Base-by-base conservation (phyloP, 2,888 invertebrate species). In the Terebella lapidaria region DNA sequence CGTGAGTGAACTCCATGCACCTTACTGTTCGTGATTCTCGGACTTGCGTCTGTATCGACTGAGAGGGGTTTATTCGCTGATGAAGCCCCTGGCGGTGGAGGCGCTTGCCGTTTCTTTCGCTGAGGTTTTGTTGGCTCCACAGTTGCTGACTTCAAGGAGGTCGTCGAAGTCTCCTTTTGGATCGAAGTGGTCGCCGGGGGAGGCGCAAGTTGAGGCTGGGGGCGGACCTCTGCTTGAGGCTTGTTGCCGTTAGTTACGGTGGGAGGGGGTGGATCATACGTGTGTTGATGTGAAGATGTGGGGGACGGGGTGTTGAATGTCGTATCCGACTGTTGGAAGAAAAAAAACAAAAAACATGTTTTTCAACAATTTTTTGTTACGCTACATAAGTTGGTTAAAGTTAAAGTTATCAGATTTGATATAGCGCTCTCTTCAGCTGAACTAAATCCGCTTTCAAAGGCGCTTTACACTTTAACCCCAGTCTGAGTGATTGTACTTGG, bases 1-100 rank as follows among this genome's bases (percentile, higher is more conserved):
- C 88, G 82, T 47, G 87, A 88, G 62, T 66, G 63, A 46, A 22
- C 51, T 10, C 15, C 29, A n/a, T 4, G 22, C n/a, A 24, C 27
- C 15, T 15, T 28, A 10, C 29, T 28, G 18, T 20, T 20, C 10
- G 47, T 5, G n/a, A 28, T 25, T 20, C 20, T 20, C 47, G 26
- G 57, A 15, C 26, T 27, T 10, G 28, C 28, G 15, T n/a, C 51
- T 18, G 47, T 20, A 4, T 49, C 57, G 3, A 22, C 49, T 5
- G 49, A n/a, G 28, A 27, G 10, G 3, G 30, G 42, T n/a, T 24
- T 1, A 24, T 35, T 25, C 35, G 51, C 15, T 18, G 60, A 57
- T 10, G n/a, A n/a, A n/a, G n/a, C n/a, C n/a, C n/a, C n/a, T n/a
- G n/a, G n/a, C n/a, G 60, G 53, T 15, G 30, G 28, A 5, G 60